These are phyloP conservation scores for Eulemur rufifrons DNA, from an alignment of 2,113 vertebrate species.

Conservation along the genomic window DNA sequence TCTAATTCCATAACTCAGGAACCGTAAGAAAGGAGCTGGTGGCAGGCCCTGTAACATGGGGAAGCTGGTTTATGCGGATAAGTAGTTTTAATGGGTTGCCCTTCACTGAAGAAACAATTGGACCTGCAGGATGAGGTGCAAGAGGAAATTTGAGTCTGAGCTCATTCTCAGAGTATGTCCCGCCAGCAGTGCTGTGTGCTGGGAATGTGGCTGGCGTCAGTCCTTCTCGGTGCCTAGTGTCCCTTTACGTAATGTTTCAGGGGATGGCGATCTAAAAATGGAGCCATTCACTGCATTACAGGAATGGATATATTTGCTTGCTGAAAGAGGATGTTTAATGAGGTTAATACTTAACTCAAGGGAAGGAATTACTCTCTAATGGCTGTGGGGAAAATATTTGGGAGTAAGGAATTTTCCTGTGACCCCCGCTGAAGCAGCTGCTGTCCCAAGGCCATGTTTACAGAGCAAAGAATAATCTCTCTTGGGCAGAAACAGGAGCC, in stretches of 20 bases:
- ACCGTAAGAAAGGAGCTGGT: background rate
- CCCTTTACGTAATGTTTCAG: background rate
- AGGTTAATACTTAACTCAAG: background rate
- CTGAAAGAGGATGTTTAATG: background rate
- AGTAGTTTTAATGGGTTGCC: background rate
- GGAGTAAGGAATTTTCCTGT: background rate
- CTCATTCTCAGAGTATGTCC: background rate
- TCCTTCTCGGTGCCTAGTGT: background rate
- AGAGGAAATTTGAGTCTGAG: background rate
- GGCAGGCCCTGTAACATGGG: background rate
- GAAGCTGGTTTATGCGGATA: background rate
- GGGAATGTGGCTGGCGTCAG: background rate
- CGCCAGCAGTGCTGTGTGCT: background rate
- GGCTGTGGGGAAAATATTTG: background rate
- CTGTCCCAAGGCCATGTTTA: background rate
- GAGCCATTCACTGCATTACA: background rate
- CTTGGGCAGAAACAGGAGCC: background rate
- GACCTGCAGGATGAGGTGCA: background rate
- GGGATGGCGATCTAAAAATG: background rate
- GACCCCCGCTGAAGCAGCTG: background rate
- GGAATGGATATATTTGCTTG: background rate
- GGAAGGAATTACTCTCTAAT: background rate
- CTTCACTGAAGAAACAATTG: background rate
- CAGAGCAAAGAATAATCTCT: background rate
- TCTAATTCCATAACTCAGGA: background rate